Evolutionary conservation across 2,797 vertebrate genomes (phyloP), one percentile per base, ranked within the genome.

Genomic region (Odontamblyopus rebecca): DNA sequence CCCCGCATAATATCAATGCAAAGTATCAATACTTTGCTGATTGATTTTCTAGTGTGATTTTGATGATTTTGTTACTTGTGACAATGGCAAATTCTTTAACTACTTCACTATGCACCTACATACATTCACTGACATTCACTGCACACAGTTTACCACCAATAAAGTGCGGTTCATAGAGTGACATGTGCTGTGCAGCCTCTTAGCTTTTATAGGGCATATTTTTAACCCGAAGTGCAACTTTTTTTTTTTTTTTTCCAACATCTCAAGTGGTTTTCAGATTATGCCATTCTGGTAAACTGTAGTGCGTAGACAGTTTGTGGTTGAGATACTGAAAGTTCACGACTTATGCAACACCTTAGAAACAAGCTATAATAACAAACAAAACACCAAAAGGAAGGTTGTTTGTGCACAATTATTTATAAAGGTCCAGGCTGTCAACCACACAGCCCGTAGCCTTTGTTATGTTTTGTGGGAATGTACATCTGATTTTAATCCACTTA

Each of bases 171-270:
- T 18, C 51, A 23, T 9, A 35, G 4, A 38, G 2, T 15, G 1
- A 44, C 19, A 66, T 65, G 38, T 9, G 50, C 4, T 74, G 54
- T 56, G 32, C 63, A 66, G n/a, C 26, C 1, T 77, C 53, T 70
- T 67, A 74, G 60, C 77, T 79, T 88, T 82, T 83, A 79, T 82
- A 75, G 13, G 0, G 0, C 0, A 0, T 80, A 82, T 86, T 81
- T 86, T 79, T 74, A 85, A 59, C 69, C 63, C 68, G 19, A 70
- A 6, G 41, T n/a, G 19, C 3, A 18, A 1, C 23, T 29, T 1
- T 9, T 4, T 9, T 53, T 72, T 73, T 65, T 69, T 59, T 63
- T 73, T 65, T 69, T 59, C 61, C 53, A 2, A 0, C 26, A 50
- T 35, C 65, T 59, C 16, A 64, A 71, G 76, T 48, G 61, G 67